Conservation (phyloP, 2,888 invertebrate species). For the Coleophora deauratella region DNA sequence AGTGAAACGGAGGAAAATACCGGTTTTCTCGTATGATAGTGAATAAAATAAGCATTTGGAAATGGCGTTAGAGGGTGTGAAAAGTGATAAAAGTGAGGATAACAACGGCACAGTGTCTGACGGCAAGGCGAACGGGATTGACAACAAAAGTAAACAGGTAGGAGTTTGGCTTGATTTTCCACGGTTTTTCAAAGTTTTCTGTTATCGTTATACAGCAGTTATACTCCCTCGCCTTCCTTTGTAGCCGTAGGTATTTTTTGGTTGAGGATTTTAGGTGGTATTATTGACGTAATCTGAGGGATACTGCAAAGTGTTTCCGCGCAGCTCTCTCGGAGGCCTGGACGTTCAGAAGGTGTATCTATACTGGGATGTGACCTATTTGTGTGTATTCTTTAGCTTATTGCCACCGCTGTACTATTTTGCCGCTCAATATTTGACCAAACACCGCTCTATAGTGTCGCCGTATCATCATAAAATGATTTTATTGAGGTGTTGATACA, state of each 20-base stretch:
- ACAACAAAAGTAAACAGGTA: constrained; percentile 76
- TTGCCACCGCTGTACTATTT: constrained; percentile 5
- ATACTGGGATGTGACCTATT: constrained; percentile 65
- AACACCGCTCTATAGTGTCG: neutral
- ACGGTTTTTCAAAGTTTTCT: constrained; percentile 27
- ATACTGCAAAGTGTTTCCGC: constrained; percentile 43
- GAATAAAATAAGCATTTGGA: constrained; percentile 57
- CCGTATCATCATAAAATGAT: constrained; percentile 2
- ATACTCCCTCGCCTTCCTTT: neutral
- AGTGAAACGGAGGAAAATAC: constrained; percentile 43
- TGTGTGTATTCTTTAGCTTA: constrained; percentile 37
- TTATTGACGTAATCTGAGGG: constrained; percentile 11
- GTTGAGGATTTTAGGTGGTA: constrained; percentile 4
- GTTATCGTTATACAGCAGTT: neutral
- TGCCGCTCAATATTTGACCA: neutral
- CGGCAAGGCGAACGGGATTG: constrained; percentile 71
- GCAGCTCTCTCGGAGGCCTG: constrained; percentile 37
- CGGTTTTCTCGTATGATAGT: constrained; percentile 61
- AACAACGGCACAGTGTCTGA: constrained; percentile 68
- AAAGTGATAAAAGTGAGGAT: constrained; percentile 71
- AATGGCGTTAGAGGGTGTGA: constrained; percentile 72
- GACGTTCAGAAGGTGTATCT: constrained; percentile 45
- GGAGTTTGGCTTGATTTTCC: constrained; percentile 32
- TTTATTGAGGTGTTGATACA: constrained; percentile 3
- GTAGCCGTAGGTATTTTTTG: constrained; percentile 9